Evolutionary conservation across 1,140 invertebrate genomes (phyloP).

Genomic region (Archivesica marissinica): DNA sequence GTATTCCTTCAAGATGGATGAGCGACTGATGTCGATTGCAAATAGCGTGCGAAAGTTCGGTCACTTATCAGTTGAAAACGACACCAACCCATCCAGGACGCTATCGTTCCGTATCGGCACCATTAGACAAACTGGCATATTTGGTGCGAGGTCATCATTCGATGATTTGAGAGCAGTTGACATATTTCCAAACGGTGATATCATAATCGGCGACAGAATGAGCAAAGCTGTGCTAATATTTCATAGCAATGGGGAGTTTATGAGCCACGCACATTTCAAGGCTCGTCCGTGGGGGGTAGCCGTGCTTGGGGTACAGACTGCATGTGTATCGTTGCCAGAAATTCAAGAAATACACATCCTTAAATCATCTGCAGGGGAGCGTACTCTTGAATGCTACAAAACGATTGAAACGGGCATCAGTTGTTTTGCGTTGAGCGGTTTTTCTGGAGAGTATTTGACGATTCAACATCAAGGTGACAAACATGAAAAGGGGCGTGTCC

Average conservation of each 20-base stretch:
- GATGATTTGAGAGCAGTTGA: slow-evolving; percentile 43
- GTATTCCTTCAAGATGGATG: slow-evolving; percentile 49
- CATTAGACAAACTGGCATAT: slow-evolving; percentile 26
- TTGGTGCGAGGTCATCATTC: slow-evolving; percentile 28
- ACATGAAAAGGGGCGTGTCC: slow-evolving; percentile 53
- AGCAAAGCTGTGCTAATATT: slow-evolving; percentile 46
- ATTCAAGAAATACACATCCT: slow-evolving; percentile 32
- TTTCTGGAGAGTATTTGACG: slow-evolving; percentile 43
- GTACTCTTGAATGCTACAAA: slow-evolving; percentile 9
- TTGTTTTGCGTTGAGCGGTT: slow-evolving; percentile 50
- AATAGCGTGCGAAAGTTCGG: slow-evolving; percentile 53
- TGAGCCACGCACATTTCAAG: slow-evolving; percentile 36
- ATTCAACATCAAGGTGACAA: slow-evolving; percentile 49
- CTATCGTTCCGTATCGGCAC: slow-evolving; percentile 1
- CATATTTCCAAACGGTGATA: slow-evolving; percentile 53
- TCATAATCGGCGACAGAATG: slow-evolving; percentile 42
- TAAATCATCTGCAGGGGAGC: slow-evolving; percentile 9
- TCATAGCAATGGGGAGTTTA: slow-evolving; percentile 49
- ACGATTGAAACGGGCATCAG: slow-evolving; percentile 34
- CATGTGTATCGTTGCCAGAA: slow-evolving; percentile 45
- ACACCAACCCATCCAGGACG: not conserved
- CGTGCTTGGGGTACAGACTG: slow-evolving; percentile 38
- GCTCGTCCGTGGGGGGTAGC: slow-evolving; percentile 35
- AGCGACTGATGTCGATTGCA: slow-evolving; percentile 18
- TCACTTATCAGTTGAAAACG: slow-evolving; percentile 46